Base-by-base conservation (phyloP, 2,797 vertebrate genomes). In the Phataginus tetradactyla region DNA sequence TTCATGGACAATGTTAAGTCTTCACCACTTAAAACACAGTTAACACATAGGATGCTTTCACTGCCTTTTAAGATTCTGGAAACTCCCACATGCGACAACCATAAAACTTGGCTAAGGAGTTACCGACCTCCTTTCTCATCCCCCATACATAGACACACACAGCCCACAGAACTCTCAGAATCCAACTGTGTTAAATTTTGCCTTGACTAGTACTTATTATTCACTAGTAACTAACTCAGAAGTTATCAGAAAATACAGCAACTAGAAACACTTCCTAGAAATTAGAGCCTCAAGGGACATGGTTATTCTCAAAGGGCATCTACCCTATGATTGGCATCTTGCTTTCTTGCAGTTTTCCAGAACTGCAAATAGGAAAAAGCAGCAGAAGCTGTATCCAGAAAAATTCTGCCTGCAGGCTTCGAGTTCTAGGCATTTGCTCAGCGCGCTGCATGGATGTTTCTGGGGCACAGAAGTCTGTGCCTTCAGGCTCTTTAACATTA, bases 11-110 rank as follows among this genome's bases (percentile, higher is more conserved):
- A 85, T 93, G 23, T 80, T 45, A 94, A 95, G 75, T 68, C 61
- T 92, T 95, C 51, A 88, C 77, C 90, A 78, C 88, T 95, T 90
- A 95, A 95, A 96, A 86, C 57, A 88, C 45, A 68, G 87, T 91
- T 95, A 95, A 90, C 74, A 91, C 51, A 85, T n/a, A 94, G 79
- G 45, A 71, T 95, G 61, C 63, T 85, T 94, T 93, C 77, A 45
- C 45, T 94, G 95, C 89, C 84, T 95, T 96, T 96, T 90, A 88
- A 88, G 59, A 94, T 92, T 81, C 92, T 96, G 74, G 90, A 96
- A 96, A 97, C 90, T 94, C 88, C 85, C 81, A 96, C 97, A 71
- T 80, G 66, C 69, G 23, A 96, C 85, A 95, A 94, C 59, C 94
- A 75, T 84, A 94, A 96, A 95, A 94, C 4, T 93, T 95, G 94